Conservation (phyloP, 1,140 invertebrate genomes). For the Aphaenogaster floridana region DNA sequence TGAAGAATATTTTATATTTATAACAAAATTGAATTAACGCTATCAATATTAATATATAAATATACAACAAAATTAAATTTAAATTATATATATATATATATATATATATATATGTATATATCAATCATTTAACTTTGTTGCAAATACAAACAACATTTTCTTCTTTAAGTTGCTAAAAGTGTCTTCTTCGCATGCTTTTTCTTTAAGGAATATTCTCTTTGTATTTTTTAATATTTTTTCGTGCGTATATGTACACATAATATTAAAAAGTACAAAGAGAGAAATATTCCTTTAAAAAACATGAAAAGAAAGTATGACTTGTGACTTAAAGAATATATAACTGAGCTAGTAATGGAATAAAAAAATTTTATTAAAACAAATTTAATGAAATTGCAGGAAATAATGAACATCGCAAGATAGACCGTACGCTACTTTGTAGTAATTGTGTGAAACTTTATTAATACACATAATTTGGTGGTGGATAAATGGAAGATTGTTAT, state of each 20-base stretch:
- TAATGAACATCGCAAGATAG: not conserved
- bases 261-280: not conserved
- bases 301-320: not conserved
- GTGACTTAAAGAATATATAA: not conserved
- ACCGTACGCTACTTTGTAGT: not conserved
- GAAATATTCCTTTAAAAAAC: not conserved
- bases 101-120: no score
- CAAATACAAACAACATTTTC: no score
- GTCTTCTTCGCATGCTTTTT: no score
- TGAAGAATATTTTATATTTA: not conserved
- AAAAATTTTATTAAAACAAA: not conserved
- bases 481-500: constrained; percentile 9
- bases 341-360: not conserved
- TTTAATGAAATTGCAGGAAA: not conserved
- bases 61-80: not conserved
- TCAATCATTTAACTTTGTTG: no score
- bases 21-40: not conserved
- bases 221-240: not conserved
- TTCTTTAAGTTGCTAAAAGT: no score
- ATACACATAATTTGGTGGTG: not conserved
- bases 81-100: not conserved
- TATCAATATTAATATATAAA: not conserved
- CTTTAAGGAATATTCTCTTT: not conserved
- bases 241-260: not conserved
- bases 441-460: not conserved